Evolutionary conservation across 2,113 vertebrate species (phyloP).

Genomic region (Rhabdomys dilectus): DNA sequence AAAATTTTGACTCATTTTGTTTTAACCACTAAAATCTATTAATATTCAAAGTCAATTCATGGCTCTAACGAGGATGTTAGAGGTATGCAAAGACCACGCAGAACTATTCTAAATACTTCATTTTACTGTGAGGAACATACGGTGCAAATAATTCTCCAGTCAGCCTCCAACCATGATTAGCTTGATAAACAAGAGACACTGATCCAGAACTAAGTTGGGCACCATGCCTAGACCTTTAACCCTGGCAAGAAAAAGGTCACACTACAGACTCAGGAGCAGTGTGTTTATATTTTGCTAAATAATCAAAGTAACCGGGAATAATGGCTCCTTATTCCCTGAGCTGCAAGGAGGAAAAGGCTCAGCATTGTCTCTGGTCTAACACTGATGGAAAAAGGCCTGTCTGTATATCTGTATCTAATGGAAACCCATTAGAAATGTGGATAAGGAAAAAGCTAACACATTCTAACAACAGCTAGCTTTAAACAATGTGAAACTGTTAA

Average conservation of each 20-base stretch:
- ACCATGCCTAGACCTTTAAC: conserved; percentile 66
- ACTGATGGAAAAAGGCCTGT: conserved; percentile 30
- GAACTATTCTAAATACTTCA: not conserved
- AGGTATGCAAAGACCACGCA: not conserved
- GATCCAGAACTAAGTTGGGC: conserved; percentile 68
- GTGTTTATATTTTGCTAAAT: conserved; percentile 75
- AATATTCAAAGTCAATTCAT: conserved; percentile 1
- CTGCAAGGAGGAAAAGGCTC: not conserved
- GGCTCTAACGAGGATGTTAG: not conserved
- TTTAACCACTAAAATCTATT: conserved; percentile 35
- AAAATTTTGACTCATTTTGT: conserved; percentile 26
- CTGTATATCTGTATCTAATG: not conserved
- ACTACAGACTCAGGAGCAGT: conserved; percentile 66
- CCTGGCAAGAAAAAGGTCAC: conserved; percentile 69
- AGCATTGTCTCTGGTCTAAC: not conserved
- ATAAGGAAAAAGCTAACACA: conserved; percentile 52
- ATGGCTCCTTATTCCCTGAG: not conserved
- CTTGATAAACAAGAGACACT: not conserved
- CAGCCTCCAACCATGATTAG: conserved; percentile 66
- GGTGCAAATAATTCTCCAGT: conserved; percentile 43
- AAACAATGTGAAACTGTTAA: conserved; percentile 66
- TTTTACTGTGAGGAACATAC: conserved; percentile 51
- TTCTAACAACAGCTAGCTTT: conserved; percentile 51
- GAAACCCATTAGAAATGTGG: conserved; percentile 65
- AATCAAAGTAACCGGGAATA: conserved; percentile 32